Base-by-base conservation (phyloP, 1,140 invertebrate genomes). In the Hydropsyche tenuis region DNA sequence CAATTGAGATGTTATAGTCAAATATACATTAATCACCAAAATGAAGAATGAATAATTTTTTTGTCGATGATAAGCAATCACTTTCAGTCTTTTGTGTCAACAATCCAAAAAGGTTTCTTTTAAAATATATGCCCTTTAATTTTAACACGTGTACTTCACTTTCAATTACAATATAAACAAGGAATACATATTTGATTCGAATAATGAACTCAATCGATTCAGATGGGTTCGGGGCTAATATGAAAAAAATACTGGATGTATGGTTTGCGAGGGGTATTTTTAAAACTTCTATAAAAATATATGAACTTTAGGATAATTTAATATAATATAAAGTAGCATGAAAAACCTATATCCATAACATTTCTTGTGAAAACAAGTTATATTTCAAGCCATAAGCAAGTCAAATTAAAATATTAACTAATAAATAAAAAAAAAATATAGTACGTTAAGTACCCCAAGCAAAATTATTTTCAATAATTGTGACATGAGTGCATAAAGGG, bases 1-100 rank as follows among this genome's bases (percentile, higher is more conserved):
- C 3, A 51, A 51, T 51, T 51, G 18, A 51, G 18, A 51, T n/a
- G n/a, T n/a, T n/a, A n/a, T 5, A 16, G 9, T 37, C 30, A 37
- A 37, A 37, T n/a, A n/a, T n/a, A n/a, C n/a, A n/a, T n/a, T n/a
- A n/a, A n/a, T n/a, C n/a, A n/a, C n/a, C n/a, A n/a, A n/a, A n/a
- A n/a, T n/a, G n/a, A n/a, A n/a, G n/a, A n/a, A n/a, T n/a, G n/a
- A n/a, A n/a, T n/a, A n/a, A n/a, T n/a, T 48, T 60, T 23, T 25
- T 68, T 23, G 43, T 70, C 18, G 18, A 63, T 70, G 73, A 72
- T 66, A 63, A 73, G 53, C 69, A 69, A 69, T 75, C 70, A 64
- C 73, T 66, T 65, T 75, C 74, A 75, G 74, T 75, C 74, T 75
- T 75, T 69, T 64, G 45, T 72, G 71, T 66, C 74, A 75, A 75